Conservation (phyloP, 2,888 invertebrate species). For the Euplexia lucipara region DNA sequence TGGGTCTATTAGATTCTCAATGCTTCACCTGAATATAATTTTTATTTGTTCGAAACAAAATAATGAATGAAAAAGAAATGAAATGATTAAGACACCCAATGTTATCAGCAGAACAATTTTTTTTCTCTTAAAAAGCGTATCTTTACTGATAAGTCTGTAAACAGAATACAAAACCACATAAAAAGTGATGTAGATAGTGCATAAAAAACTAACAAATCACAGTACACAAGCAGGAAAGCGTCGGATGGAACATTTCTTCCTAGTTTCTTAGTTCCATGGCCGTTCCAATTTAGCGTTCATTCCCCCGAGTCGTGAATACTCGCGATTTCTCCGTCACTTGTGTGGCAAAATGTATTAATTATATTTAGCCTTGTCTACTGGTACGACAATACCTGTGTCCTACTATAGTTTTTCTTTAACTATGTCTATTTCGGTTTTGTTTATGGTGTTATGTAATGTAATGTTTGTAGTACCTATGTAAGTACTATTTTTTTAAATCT, state of each 20-base stretch:
- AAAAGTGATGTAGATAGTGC: constrained; percentile 39
- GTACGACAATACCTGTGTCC: constrained; percentile 52
- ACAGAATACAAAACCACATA: constrained; percentile 24
- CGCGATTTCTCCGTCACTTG: constrained; percentile 71
- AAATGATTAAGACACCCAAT: background rate
- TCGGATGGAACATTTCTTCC: constrained; percentile 58
- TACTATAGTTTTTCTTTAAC: constrained; percentile 39
- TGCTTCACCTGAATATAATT: background rate
- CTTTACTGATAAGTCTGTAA: constrained; percentile 28
- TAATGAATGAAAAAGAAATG: background rate
- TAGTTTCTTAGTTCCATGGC: constrained; percentile 67
- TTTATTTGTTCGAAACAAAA: background rate
- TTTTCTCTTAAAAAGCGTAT: constrained; percentile 11
- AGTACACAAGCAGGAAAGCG: constrained; percentile 51
- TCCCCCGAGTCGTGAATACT: constrained; percentile 68
- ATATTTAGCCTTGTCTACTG: constrained; percentile 59
- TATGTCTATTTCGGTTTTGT: constrained; percentile 41
- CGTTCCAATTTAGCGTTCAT: constrained; percentile 78
- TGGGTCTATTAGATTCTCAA: too few species aligned
- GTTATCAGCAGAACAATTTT: background rate
- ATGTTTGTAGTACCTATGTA: background rate
- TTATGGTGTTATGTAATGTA: constrained; percentile 18
- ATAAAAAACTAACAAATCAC: constrained; percentile 56
- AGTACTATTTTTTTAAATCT: background rate
- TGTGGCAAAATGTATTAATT: constrained; percentile 64